phyloP scores from a whole-genome alignment of 1,140 invertebrate genomes.

The Paraescarpia echinospica region DNA sequence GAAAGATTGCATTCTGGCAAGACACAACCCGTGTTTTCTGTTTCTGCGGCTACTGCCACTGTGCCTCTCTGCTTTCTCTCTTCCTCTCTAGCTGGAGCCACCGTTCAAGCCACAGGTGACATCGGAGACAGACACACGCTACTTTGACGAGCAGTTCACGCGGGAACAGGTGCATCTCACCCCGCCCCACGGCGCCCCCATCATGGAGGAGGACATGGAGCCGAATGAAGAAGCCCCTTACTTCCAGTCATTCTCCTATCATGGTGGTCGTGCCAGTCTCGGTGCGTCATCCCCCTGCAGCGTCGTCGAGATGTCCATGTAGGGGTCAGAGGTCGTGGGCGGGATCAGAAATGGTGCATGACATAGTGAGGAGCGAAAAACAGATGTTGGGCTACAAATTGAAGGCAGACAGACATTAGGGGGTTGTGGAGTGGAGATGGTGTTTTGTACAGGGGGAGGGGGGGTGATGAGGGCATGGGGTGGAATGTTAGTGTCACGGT shows the following conservation, averaged over 20 bases:
- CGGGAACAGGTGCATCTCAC: constrained; percentile 71
- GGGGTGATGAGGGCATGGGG: too few relatives aligned
- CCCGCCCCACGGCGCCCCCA: constrained; percentile 1
- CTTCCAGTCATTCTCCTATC: constrained; percentile 80
- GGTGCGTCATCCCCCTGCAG: constrained; percentile 30
- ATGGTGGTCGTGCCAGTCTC: constrained; percentile 52
- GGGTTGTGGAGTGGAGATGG: not conserved
- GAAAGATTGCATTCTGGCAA: not conserved
- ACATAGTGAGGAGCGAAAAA: not conserved
- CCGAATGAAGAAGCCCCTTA: constrained; percentile 59
- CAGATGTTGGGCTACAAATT: not conserved
- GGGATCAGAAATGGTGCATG: not conserved
- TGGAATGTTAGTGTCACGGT: not conserved
- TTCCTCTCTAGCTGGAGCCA: constrained; percentile 51
- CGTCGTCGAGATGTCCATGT: constrained; percentile 46
- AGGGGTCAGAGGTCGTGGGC: not conserved
- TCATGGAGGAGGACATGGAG: constrained; percentile 6
- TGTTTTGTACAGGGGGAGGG: not conserved
- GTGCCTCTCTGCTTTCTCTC: constrained; percentile 6
- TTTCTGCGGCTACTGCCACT: not conserved
- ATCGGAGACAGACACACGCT: constrained; percentile 93
- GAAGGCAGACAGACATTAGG: not conserved
- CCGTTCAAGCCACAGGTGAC: constrained; percentile 96
- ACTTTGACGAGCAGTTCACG: constrained; percentile 98
- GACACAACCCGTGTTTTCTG: not conserved